Conservation (phyloP, 2,113 vertebrate species). For the Elgaria multicarinata region DNA sequence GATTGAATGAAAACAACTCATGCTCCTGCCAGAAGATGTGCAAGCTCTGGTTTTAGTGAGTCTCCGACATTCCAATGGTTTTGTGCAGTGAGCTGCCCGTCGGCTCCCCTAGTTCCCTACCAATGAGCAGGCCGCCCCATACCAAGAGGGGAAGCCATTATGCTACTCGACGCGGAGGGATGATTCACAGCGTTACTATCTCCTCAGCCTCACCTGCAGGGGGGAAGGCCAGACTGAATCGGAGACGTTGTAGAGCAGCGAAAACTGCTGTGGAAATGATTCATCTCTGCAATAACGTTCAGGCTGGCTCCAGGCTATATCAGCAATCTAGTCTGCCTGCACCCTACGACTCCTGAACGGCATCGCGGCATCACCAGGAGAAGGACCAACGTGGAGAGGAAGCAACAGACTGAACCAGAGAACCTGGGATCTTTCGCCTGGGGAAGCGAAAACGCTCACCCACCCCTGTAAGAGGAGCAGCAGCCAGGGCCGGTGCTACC, state of each 20-base stretch:
- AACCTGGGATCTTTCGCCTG: background rate
- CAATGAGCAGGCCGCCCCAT: background rate
- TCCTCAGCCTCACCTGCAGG: background rate
- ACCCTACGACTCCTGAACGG: background rate
- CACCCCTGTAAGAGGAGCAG: too few species aligned
- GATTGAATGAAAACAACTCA: too few species aligned
- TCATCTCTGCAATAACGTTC: background rate
- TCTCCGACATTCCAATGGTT: too few species aligned
- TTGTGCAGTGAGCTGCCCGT: too few species aligned
- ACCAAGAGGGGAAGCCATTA: background rate
- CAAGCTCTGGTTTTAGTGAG: too few species aligned
- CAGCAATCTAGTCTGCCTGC: background rate
- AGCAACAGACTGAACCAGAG: background rate
- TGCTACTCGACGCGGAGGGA: background rate
- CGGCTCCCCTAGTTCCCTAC: background rate
- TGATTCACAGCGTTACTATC: background rate
- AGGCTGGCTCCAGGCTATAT: background rate
- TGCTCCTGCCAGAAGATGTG: too few species aligned
- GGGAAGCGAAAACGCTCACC: background rate
- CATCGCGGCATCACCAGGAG: background rate
- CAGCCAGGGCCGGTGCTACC: too few species aligned
- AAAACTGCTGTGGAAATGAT: background rate
- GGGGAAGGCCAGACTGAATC: background rate
- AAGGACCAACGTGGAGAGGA: background rate
- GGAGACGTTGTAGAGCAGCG: background rate